A percentile compares a stretch with the other conserved stretches of the same genome.
Evolutionary conservation across 2,888 invertebrate species (phyloP).

Genomic region (Diplazon laetatorius): DNA sequence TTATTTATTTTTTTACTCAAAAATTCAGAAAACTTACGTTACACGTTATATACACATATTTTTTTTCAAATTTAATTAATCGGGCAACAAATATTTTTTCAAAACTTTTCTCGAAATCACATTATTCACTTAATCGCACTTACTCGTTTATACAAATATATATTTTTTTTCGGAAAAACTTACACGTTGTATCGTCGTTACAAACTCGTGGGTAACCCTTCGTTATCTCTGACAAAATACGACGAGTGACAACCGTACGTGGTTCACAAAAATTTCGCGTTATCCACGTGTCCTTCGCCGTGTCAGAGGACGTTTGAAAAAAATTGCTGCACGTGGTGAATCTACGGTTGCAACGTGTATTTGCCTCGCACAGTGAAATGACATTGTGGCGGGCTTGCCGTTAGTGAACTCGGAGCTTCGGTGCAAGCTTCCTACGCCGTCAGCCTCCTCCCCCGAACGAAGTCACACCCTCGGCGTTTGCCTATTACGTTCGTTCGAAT

Average conservation of each 20-base stretch:
- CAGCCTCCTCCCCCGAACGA: background rate
- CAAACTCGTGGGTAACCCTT: background rate
- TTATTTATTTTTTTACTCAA: too few relatives aligned
- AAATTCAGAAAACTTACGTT: too few relatives aligned
- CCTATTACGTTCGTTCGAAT: conserved; percentile 53
- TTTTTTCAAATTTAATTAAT: too few relatives aligned
- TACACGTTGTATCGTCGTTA: background rate
- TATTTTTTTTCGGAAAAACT: background rate
- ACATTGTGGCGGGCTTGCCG: conserved; percentile 53
- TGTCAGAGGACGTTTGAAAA: conserved; percentile 31
- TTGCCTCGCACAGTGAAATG: conserved; percentile 24
- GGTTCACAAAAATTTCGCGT: background rate
- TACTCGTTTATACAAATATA: too few relatives aligned
- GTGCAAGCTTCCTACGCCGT: conserved; percentile 41
- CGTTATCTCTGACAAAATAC: conserved; percentile 1
- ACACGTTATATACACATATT: too few relatives aligned
- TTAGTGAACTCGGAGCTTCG: conserved; percentile 31
- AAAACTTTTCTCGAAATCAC: too few relatives aligned
- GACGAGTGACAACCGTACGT: conserved; percentile 6
- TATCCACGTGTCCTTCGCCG: background rate
- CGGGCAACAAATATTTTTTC: background rate
- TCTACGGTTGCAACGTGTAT: conserved; percentile 25
- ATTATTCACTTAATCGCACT: too few relatives aligned
- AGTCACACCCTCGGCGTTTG: conserved; percentile 63
- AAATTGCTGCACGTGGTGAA: conserved; percentile 24